Conservation (phyloP, 2,797 vertebrate genomes). For the Aratinga solstitialis region DNA sequence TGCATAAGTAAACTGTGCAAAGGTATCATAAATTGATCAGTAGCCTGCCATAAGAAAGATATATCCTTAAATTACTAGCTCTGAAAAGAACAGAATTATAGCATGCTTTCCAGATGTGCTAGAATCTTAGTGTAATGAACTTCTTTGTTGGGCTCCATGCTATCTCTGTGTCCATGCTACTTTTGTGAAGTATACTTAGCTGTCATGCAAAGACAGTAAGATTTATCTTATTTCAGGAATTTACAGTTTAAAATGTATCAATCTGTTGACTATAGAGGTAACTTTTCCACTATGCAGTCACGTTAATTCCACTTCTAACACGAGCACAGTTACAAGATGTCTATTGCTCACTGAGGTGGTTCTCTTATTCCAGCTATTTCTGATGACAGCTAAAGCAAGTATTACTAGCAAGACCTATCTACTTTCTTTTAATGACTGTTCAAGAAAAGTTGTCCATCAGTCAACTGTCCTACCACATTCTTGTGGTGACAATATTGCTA, state of each 20-base stretch:
- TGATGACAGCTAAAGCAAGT: not conserved
- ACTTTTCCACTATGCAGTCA: not conserved
- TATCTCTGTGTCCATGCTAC: not conserved
- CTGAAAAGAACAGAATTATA: not conserved
- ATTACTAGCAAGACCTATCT: not conserved
- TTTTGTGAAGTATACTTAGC: not conserved
- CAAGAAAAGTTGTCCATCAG: not conserved
- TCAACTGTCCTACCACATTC: not conserved
- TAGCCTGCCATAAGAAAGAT: not conserved
- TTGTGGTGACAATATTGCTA: not conserved
- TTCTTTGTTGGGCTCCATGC: not conserved
- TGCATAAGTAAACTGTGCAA: not conserved
- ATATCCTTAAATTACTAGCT: not conserved
- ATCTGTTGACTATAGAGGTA: not conserved
- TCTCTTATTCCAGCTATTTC: not conserved
- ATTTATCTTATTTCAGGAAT: not conserved
- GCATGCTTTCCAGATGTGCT: not conserved
- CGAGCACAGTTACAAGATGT: not conserved
- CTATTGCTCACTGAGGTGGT: not conserved
- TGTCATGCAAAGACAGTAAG: not conserved
- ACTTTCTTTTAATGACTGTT: not conserved
- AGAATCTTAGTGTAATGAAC: not conserved
- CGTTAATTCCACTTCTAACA: not conserved
- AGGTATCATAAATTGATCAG: not conserved
- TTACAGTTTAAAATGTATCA: not conserved